These are phyloP conservation scores for Mormyrus iriodes DNA, from an alignment of 2,113 vertebrate genomes.

Conservation along the genomic window DNA sequence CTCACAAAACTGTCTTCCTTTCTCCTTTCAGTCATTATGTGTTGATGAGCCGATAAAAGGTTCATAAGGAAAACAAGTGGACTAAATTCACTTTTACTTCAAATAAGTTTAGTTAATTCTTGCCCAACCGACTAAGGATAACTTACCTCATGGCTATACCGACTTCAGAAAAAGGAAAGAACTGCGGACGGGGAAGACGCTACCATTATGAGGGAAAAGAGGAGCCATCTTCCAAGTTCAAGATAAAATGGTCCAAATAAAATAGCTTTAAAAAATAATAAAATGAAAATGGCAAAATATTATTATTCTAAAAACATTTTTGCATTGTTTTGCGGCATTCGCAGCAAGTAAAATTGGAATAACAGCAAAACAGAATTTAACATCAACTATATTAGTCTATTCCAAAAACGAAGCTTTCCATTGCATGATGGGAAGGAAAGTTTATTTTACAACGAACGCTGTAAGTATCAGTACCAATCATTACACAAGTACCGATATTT, in stretches of 20 bases:
- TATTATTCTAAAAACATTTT: background rate
- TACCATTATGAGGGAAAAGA: constrained; percentile 55
- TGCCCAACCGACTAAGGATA: fast-evolving
- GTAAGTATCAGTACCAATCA: no score
- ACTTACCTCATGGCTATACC: constrained; percentile 69
- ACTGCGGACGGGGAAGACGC: constrained; percentile 24
- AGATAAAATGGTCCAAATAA: background rate
- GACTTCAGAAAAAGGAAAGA: constrained; percentile 60
- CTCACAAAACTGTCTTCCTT: background rate
- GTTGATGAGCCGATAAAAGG: background rate
- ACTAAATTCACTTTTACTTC: background rate
- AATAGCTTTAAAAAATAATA: background rate
- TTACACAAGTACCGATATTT: no score
- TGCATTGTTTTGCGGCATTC: background rate
- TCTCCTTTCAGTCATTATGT: no score
- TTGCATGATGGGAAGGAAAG: background rate
- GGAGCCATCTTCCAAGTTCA: constrained; percentile 36
- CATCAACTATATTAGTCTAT: background rate
- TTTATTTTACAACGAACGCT: background rate
- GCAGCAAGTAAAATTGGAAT: background rate
- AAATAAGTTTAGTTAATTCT: constrained; percentile 22
- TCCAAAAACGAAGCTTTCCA: background rate
- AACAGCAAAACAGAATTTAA: background rate
- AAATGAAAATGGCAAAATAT: background rate
- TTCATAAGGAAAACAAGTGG: background rate